Base-by-base conservation (phyloP, 1,140 invertebrate genomes). In the Hylaeus anthracinus region DNA sequence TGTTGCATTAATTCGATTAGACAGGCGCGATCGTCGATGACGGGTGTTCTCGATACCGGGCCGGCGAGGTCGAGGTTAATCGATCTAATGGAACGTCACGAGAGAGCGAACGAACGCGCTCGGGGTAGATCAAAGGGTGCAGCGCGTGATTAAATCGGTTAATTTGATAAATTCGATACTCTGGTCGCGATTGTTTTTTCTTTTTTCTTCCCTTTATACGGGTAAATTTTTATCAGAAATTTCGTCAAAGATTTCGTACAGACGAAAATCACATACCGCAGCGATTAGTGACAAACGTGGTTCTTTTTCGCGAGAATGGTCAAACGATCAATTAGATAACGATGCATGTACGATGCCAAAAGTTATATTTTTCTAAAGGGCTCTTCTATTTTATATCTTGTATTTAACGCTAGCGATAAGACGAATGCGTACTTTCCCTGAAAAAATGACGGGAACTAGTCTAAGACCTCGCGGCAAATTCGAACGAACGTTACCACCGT, bases 401-500 rank as follows among this genome's bases (percentile, higher is more conserved):
- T 26, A 26, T 26, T 26, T 26, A 0, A 26, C 26, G 26, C 26
- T 26, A 26, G 26, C 26, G 26, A 26, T 26, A 26, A 26, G 26
- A 26, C 26, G 26, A 14, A n/a, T 2, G 43, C 43, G 41, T 51
- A 61, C 10, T 64, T 66, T 53, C 45, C 53, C 41, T 56, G 10
- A 43, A 12, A 72, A 81, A 72, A 72, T 78, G 82, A 56, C 84
- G 51, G 58, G 45, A 63, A n/a, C 67, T 56, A 58, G 78, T 80
- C 41, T 63, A 71, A 71, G 81, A 81, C 65, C 72, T 81, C 75
- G 73, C 61, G 71, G 74, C 45, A 82, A 79, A 85, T 86, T 86
- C 72, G 61, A 60, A 61, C 65, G 56, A 65, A 82, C 66, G 72
- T 72, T 67, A 63, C 15, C 48, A 51, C 15, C 43, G 79, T 82